phyloP scores from a whole-genome alignment of 2,888 invertebrate genomes.

The Latheticus oryzae region DNA sequence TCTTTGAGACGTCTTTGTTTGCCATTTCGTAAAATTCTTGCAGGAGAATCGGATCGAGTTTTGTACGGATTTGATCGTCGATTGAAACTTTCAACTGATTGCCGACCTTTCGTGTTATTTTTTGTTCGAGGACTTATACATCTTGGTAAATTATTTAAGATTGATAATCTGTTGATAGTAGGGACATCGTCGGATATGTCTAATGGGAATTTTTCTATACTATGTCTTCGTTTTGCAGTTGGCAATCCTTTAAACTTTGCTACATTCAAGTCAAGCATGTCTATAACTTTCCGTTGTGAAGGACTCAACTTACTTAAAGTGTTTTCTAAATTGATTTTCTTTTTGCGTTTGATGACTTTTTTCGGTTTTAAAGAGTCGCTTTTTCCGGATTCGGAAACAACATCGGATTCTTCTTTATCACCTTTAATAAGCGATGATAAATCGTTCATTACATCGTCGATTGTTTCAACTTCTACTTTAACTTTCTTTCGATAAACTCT shows the following conservation, averaged over 20 bases:
- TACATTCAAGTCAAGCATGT: constrained; percentile 64
- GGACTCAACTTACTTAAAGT: constrained; percentile 58
- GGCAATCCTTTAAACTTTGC: constrained; percentile 52
- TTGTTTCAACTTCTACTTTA: constrained; percentile 52
- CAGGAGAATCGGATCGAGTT: constrained; percentile 71
- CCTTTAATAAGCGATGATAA: constrained; percentile 55
- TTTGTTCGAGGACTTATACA: constrained; percentile 60
- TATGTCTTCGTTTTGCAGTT: constrained; percentile 59
- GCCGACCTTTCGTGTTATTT: constrained; percentile 53
- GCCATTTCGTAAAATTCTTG: constrained; percentile 74
- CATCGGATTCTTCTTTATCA: constrained; percentile 39
- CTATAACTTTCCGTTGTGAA: constrained; percentile 61
- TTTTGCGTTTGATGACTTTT: constrained; percentile 45
- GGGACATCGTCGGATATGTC: constrained; percentile 46
- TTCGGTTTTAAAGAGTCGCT: constrained; percentile 50
- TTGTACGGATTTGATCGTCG: constrained; percentile 69
- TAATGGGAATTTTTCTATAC: constrained; percentile 63
- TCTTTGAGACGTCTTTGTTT: constrained; percentile 74
- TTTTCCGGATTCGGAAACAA: constrained; percentile 52
- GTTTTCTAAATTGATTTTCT: constrained; percentile 60
- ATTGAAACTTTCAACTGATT: constrained; percentile 53
- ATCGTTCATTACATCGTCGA: constrained; percentile 63
- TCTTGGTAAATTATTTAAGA: constrained; percentile 57
- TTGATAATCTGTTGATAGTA: constrained; percentile 44
- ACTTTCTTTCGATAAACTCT: constrained; percentile 44